These are phyloP conservation scores for Paedocypris sp. DNA, from an alignment of 2,113 vertebrate genomes.

Conservation along the genomic window DNA sequence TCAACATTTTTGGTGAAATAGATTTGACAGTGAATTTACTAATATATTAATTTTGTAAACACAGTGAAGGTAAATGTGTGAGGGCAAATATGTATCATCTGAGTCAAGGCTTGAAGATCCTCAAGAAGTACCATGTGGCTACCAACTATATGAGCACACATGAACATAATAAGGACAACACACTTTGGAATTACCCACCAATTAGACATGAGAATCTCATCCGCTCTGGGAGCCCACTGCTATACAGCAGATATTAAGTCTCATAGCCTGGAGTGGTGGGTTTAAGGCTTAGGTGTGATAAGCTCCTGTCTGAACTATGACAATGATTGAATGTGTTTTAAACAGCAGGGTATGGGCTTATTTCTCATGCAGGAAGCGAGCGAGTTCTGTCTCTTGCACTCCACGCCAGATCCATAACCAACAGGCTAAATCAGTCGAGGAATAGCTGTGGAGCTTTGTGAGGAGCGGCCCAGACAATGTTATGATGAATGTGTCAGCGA, in stretches of 20 bases:
- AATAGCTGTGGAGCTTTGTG: conserved; percentile 9
- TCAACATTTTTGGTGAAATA: too few species aligned
- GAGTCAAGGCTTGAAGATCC: too few species aligned
- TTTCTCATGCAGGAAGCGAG: conserved; percentile 17
- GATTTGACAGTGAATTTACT: too few species aligned
- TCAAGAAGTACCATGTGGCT: too few species aligned
- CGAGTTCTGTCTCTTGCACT: background rate
- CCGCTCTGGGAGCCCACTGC: conserved; percentile 69
- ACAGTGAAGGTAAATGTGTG: too few species aligned
- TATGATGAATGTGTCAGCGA: conserved; percentile 19
- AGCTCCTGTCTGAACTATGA: conserved; percentile 16
- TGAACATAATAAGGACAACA: conserved; percentile 90
- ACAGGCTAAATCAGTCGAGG: conserved; percentile 13
- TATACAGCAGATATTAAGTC: conserved; percentile 69
- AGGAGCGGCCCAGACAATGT: conserved; percentile 15
- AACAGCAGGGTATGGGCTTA: conserved; percentile 21
- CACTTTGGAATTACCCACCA: conserved; percentile 85
- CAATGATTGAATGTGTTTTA: conserved; percentile 20
- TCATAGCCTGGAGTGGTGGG: conserved; percentile 60
- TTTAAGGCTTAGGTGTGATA: conserved; percentile 20
- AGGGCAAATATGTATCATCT: too few species aligned
- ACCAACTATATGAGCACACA: too few species aligned
- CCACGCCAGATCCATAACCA: conserved; percentile 12
- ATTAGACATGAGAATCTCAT: conserved; percentile 60
- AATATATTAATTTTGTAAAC: too few species aligned